These are phyloP conservation scores for Patiria miniata DNA, from an alignment of 35 echinoderm and acorn worm species.

Conservation along the genomic window DNA sequence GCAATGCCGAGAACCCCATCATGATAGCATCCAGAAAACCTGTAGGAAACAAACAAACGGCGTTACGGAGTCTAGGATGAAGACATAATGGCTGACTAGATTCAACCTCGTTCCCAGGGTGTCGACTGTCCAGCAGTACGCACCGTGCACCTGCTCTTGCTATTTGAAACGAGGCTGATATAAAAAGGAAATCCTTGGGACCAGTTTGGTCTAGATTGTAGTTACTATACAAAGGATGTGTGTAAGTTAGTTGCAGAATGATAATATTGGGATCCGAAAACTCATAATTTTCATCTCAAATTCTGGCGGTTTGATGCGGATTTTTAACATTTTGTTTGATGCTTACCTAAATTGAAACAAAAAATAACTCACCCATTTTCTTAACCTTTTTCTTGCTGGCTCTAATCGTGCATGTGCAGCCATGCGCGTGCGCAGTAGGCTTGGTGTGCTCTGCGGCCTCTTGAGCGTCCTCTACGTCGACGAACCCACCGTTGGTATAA, in stretches of 20 bases:
- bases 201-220: not conserved
- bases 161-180: too few relatives aligned
- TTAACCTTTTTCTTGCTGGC: conserved; percentile 5
- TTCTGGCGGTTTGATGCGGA: not conserved
- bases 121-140: not conserved
- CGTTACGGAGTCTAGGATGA: too few relatives aligned
- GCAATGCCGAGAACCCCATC: conserved; percentile 70
- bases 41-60: not conserved
- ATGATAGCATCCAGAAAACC: conserved; percentile 36
- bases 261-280: too few relatives aligned
- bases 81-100: not conserved
- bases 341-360: not conserved
- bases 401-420: too few relatives aligned
- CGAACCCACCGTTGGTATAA: not conserved
- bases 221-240: not conserved
- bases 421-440: not conserved
- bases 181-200: not conserved
- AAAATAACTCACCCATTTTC: not conserved
- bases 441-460: not conserved
- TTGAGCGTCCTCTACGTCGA: not conserved
- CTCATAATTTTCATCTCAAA: not conserved
- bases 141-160: too few relatives aligned
- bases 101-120: not conserved
- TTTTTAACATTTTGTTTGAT: not conserved
- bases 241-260: not conserved